Percentiles rank a stretch among this genome's conserved stretches.
These are phyloP conservation scores for Listronotus oregonensis DNA, from an alignment of 1,140 invertebrate species.

Conservation along the genomic window DNA sequence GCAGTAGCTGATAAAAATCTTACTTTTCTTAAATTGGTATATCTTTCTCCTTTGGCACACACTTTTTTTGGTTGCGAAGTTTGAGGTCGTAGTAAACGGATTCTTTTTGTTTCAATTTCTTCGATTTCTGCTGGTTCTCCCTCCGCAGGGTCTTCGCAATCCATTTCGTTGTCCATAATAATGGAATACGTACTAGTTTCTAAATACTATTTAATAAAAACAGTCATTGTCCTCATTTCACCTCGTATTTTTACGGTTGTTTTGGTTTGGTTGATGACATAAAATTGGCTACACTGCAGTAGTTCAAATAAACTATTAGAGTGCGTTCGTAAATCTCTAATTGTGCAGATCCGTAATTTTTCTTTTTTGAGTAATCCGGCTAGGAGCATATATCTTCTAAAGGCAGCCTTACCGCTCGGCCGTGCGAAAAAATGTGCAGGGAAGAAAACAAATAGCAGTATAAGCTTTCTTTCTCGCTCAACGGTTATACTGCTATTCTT, in stretches of 20 bases:
- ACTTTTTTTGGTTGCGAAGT: constrained; percentile 46
- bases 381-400: too few species aligned
- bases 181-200: not conserved
- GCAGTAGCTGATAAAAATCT: not conserved
- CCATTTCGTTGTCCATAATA: constrained; percentile 26
- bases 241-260: constrained; percentile 14
- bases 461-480: too few species aligned
- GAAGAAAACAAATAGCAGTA: too few species aligned
- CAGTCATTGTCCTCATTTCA: constrained; percentile 8
- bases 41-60: constrained; percentile 56
- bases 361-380: too few species aligned
- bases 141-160: constrained; percentile 20
- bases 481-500: too few species aligned
- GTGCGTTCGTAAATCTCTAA: not conserved
- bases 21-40: constrained; percentile 55
- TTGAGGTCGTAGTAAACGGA: constrained; percentile 42
- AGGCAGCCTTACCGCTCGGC: too few species aligned
- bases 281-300: not conserved
- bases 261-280: constrained; percentile 8
- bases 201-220: constrained; percentile 12
- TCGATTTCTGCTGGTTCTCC: constrained; percentile 21
- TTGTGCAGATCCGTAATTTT: not conserved
- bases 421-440: too few species aligned
- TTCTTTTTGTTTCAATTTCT: constrained; percentile 37
- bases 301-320: not conserved